Evolutionary conservation across 2,888 invertebrate species (phyloP).

Genomic region (Hemicrepidius hirtus): DNA sequence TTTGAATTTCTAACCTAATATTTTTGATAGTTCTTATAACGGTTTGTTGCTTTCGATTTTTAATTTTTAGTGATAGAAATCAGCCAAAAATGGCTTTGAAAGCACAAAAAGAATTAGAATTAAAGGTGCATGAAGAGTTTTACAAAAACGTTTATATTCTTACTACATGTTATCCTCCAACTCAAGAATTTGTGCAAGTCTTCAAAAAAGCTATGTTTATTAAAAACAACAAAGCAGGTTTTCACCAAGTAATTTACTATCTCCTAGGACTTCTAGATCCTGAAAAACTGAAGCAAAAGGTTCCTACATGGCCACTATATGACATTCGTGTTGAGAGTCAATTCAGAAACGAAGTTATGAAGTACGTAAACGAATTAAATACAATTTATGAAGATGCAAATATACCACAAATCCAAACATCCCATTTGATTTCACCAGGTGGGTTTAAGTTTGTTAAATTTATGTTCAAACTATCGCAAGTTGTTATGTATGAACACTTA

Average conservation of each 20-base stretch:
- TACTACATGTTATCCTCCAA: conserved; percentile 61
- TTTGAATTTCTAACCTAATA: neutral
- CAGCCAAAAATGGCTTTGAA: conserved; percentile 50
- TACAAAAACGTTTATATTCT: conserved; percentile 64
- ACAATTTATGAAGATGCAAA: conserved; percentile 63
- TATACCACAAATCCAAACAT: conserved; percentile 65
- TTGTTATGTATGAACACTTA: conserved; percentile 64
- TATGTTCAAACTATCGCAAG: conserved; percentile 67
- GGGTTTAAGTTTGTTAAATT: conserved; percentile 66
- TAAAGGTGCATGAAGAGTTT: conserved; percentile 62
- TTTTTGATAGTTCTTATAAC: neutral
- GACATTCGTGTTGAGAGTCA: conserved; percentile 64
- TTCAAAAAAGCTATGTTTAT: conserved; percentile 68
- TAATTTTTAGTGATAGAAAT: neutral
- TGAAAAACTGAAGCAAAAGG: conserved; percentile 61
- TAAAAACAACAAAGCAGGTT: conserved; percentile 68
- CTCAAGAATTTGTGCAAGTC: conserved; percentile 61
- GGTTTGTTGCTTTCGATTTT: neutral
- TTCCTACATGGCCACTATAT: conserved; percentile 64
- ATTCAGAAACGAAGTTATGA: conserved; percentile 65
- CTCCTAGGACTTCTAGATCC: conserved; percentile 65
- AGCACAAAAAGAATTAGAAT: conserved; percentile 59
- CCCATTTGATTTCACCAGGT: conserved; percentile 68
- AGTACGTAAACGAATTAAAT: conserved; percentile 65
- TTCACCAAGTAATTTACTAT: conserved; percentile 66